Evolutionary conservation across 2,797 vertebrate species (phyloP).

Genomic region (Spinus olivaceus): DNA sequence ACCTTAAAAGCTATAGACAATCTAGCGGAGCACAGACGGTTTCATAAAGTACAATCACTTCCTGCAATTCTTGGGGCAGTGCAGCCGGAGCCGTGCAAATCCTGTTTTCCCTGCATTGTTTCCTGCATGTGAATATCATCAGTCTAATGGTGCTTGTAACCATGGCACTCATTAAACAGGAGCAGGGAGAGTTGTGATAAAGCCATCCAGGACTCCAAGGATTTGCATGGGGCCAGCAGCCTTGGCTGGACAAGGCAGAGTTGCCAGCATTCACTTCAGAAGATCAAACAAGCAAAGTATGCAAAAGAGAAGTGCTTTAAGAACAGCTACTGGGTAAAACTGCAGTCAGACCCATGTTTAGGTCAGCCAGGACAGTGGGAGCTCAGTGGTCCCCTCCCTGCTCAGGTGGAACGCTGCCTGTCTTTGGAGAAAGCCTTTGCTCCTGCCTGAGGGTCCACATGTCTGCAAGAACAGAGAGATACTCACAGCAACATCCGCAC

Average conservation of each 20-base stretch:
- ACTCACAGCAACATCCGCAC: not conserved
- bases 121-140: conserved; percentile 88
- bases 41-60: conserved; percentile 99
- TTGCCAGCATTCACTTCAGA: not conserved
- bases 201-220: conserved; percentile 55
- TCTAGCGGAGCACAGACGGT: conserved; percentile 88
- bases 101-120: conserved; percentile 98
- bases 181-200: conserved; percentile 69
- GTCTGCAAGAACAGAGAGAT: rapidly evolving
- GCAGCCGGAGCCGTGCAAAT: conserved; percentile 95
- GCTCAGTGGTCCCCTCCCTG: rapidly evolving
- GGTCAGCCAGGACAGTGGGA: not conserved
- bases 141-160: conserved; percentile 81
- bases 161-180: conserved; percentile 82
- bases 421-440: not conserved
- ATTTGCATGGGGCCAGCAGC: conserved; percentile 33
- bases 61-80: conserved; percentile 97
- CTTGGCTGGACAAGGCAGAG: not conserved
- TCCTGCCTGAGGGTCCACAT: not conserved
- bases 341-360: not conserved
- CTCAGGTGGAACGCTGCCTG: not conserved
- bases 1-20: conserved; percentile 88
- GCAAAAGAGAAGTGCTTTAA: not conserved
- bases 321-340: not conserved
- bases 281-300: not conserved